These are phyloP conservation scores for Hetaerina titia DNA, from an alignment of 2,888 invertebrate species.

Conservation along the genomic window DNA sequence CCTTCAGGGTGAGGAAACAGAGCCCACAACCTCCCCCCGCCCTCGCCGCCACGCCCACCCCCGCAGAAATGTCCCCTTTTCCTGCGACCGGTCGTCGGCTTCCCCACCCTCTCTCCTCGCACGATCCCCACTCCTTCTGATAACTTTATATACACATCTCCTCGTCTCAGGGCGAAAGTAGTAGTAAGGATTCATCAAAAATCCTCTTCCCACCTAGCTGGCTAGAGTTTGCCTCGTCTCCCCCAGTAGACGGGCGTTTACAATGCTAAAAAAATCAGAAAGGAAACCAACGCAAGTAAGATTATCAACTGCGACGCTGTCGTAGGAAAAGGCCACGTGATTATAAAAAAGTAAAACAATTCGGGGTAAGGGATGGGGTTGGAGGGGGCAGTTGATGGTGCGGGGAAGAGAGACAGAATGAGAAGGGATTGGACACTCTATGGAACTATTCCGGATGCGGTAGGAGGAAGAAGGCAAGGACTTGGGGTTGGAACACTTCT, in stretches of 20 bases:
- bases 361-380: not conserved
- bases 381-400: not conserved
- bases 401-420: not conserved
- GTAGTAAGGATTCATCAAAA: slow-evolving; percentile 52
- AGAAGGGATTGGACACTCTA: not conserved
- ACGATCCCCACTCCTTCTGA: not conserved
- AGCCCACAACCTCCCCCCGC: not conserved
- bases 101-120: not conserved
- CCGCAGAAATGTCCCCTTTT: not conserved
- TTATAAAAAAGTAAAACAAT: slow-evolving; percentile 31
- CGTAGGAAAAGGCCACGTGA: not conserved
- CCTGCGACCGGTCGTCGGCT: not conserved
- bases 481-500: not conserved
- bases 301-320: not conserved
- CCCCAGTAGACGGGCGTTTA: not conserved
- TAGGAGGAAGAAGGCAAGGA: slow-evolving; percentile 10
- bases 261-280: slow-evolving; percentile 27
- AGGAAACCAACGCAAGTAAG: slow-evolving; percentile 22
- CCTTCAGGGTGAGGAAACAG: not conserved
- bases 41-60: not conserved
- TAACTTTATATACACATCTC: not conserved
- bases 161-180: not conserved
- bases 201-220: not conserved
- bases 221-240: not conserved
- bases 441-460: slow-evolving; percentile 44